Percentiles rank a stretch among this genome's conserved stretches.
phyloP scores from a whole-genome alignment of 2,797 vertebrate species.

The Peromyscus eremicus region DNA sequence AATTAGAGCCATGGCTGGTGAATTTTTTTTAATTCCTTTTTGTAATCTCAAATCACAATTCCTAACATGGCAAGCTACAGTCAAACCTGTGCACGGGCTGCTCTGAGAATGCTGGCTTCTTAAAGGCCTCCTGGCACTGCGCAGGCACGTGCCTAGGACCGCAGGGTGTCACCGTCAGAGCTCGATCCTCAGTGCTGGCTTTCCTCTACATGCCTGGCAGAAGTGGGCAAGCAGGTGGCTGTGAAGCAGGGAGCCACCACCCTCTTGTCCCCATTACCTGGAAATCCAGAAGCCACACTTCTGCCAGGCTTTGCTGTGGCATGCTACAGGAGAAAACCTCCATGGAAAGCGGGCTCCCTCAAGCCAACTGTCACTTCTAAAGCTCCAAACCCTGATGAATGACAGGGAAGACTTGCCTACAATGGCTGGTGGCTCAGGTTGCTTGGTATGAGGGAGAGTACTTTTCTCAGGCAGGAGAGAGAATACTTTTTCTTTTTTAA shows the following conservation, averaged over 20 bases:
- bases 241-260: background rate
- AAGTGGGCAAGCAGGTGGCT: background rate
- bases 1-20: constrained; percentile 86
- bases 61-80: constrained; percentile 84
- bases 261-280: background rate
- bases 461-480: constrained; percentile 79
- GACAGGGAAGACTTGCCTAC: constrained; percentile 82
- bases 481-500: constrained; percentile 36
- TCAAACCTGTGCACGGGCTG: constrained; percentile 73
- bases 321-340: constrained; percentile 48
- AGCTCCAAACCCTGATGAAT: constrained; percentile 82
- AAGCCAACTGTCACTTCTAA: constrained; percentile 84
- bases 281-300: background rate
- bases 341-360: constrained; percentile 65
- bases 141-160: constrained; percentile 5
- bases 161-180: background rate
- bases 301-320: background rate
- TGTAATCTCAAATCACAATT: constrained; percentile 85
- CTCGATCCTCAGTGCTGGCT: background rate
- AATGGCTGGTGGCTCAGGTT: constrained; percentile 57
- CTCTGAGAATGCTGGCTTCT: constrained; percentile 71
- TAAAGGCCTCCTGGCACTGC: constrained; percentile 76
- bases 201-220: background rate
- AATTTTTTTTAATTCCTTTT: constrained; percentile 69
- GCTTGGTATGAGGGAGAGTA: constrained; percentile 36